Base-by-base conservation (phyloP, 1,140 invertebrate species). In the Stratiolaelaps scimitus region DNA sequence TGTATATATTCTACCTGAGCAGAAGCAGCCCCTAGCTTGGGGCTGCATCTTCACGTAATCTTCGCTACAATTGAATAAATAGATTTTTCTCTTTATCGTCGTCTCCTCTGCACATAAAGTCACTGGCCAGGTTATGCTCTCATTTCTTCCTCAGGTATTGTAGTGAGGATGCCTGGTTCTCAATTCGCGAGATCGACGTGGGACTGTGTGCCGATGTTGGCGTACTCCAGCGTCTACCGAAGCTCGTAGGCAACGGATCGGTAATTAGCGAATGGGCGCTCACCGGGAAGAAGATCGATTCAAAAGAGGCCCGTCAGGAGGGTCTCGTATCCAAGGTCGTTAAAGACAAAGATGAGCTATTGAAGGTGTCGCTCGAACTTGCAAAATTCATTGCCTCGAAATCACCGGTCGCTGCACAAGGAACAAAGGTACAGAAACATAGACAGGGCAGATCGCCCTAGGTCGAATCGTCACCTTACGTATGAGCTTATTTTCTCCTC, bases 121-220 rank as follows among this genome's bases (percentile, higher is more conserved):
- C n/a, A n/a, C n/a, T n/a, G n/a, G n/a, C n/a, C n/a, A n/a, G n/a
- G 34, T 40, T 4, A 40, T 40, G 34, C 34, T 40, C n/a, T n/a
- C n/a, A 10, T 40, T 40, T 4, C 34, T 60, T 20, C 26, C n/a
- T 23, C 53, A 60, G 53, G 34, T 94, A 92, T 74, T 92, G 88
- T 74, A 83, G 89, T 0, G 76, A 83, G 69, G 90, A 97, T 78
- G 85, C 93, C 6, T 93, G 84, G 80, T 98, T 97, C 75, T 84
- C 87, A 79, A 83, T 94, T 7, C 92, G 92, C 76, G 89, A 94
- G 80, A 85, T 85, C 64, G 76, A 77, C 66, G 69, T 81, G 69
- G 92, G 92, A 1, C 79, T 98, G 76, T 89, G 92, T 56, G 91
- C 94, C 64, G 94, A 98, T 80, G 85, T 98, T 43, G 94, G 94